Percentiles rank a stretch among this genome's conserved stretches.
Conservation (phyloP, 2,797 vertebrate species). For the Bufotes viridis region DNA sequence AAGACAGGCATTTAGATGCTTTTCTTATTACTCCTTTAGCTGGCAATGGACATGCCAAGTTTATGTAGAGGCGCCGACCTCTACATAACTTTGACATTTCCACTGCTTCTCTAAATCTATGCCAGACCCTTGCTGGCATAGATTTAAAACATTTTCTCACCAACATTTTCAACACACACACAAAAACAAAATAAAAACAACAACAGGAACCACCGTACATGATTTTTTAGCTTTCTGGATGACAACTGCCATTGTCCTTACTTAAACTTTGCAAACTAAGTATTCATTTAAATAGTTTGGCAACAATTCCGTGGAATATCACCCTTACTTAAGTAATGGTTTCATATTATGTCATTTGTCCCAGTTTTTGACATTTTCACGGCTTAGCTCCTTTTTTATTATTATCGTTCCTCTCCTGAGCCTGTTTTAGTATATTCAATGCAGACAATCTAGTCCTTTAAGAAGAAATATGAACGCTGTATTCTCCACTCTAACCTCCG, state of each 20-base stretch:
- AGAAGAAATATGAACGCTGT: not conserved
- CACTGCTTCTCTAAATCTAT: too few species aligned
- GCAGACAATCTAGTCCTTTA: constrained; percentile 15
- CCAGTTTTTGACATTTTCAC: not conserved
- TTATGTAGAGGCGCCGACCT: too few species aligned
- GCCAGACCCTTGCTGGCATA: too few species aligned
- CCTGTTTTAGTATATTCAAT: not conserved
- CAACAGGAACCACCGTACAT: not conserved
- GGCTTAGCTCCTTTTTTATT: not conserved
- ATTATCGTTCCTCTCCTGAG: not conserved
- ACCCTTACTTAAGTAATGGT: not conserved
- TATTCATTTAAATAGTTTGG: not conserved
- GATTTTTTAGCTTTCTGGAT: not conserved
- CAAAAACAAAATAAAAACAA: too few species aligned
- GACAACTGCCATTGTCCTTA: not conserved
- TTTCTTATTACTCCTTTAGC: too few species aligned
- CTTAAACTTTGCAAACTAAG: not conserved
- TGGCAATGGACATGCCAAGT: too few species aligned
- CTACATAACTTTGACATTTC: too few species aligned
- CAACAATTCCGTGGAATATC: not conserved
- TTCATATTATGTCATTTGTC: not conserved
- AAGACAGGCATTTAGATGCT: too few species aligned
- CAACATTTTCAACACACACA: too few species aligned
- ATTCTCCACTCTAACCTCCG: constrained; percentile 7
- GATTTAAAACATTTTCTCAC: too few species aligned